Evolutionary conservation across 2,113 vertebrate species (phyloP), one percentile per base, ranked within the genome.

Genomic region (Pteronura brasiliensis): DNA sequence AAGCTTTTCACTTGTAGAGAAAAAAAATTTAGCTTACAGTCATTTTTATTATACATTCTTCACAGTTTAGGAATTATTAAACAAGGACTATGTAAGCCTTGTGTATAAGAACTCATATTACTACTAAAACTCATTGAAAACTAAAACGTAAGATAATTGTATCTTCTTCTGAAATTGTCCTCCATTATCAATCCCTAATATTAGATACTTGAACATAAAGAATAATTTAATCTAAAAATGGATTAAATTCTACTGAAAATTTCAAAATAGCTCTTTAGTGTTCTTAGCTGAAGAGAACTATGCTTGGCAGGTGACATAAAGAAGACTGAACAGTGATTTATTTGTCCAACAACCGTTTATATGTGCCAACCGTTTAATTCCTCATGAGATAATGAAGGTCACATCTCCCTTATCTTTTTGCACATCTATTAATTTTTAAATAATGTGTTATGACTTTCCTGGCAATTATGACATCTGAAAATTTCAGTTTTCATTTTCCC

Each of bases 341-440:
- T 77, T 82, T 96, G 23, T 63, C 25, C 34, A 77, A 59, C 7
- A 93, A 29, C n/a, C n/a, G n/a, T n/a, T n/a, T n/a, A n/a, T 91
- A 55, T 69, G 2, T 39, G 14, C 6, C 52, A 69, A 15, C 42
- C 42, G 86, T 20, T 47, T 63, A 86, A 96, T 83, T 92, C 31
- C 17, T 90, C 17, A 18, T 2, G 1, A n/a, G 27, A 86, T 44
- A 89, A 39, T 42, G 25, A 91, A 61, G 31, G 44, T 34, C n/a
- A 77, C 57, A 55, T n/a, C 88, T 86, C 21, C 42, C 18, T 85
- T 69, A 86, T 55, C 59, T 86, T 76, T 29, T 31, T 82, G 27
- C 18, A 82, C 6, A 90, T 72, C 65, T 86, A n/a, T 82, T 92
- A 69, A 79, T 88, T 44, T 96, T 92, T 55, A 87, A 88, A 23